Percentiles rank a stretch among this genome's conserved stretches.
Conservation (phyloP, 2,888 invertebrate genomes). For the Pachydiplax longipennis region DNA sequence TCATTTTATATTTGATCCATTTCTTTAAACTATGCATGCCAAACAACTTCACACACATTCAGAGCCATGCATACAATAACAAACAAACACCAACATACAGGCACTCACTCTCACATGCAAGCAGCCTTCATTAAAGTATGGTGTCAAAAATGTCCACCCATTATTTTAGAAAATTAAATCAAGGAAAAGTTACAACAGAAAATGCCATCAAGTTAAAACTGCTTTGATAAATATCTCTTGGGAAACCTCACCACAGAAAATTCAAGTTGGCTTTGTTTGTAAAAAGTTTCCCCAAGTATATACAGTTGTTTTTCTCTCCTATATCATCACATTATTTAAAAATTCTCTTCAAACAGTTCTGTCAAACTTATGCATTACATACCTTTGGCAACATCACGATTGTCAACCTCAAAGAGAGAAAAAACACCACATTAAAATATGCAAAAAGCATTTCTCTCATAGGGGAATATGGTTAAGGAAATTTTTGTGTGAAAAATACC, state of each 20-base stretch:
- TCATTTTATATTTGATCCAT: slow-evolving; percentile 40
- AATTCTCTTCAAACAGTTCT: slow-evolving; percentile 45
- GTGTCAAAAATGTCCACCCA: slow-evolving; percentile 48
- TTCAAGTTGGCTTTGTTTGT: slow-evolving; percentile 50
- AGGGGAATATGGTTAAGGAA: slow-evolving; percentile 48
- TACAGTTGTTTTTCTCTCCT: slow-evolving; percentile 49
- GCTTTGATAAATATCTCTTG: slow-evolving; percentile 51
- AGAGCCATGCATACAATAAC: slow-evolving; percentile 47
- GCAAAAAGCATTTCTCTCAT: slow-evolving; percentile 44
- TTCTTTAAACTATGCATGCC: slow-evolving; percentile 46
- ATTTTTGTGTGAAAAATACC: slow-evolving; percentile 49
- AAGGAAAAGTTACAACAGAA: slow-evolving; percentile 37
- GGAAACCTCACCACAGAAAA: slow-evolving; percentile 50
- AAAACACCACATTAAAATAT: slow-evolving; percentile 47
- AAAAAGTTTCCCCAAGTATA: slow-evolving; percentile 50
- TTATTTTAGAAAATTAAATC: slow-evolving; percentile 40
- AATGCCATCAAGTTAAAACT: slow-evolving; percentile 48
- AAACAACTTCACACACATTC: slow-evolving; percentile 46
- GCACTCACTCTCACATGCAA: slow-evolving; percentile 48
- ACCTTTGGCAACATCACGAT: slow-evolving; percentile 52
- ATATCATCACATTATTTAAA: slow-evolving; percentile 36
- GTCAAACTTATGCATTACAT: slow-evolving; percentile 48
- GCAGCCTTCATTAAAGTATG: slow-evolving; percentile 47
- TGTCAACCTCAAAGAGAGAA: slow-evolving; percentile 52
- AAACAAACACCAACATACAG: slow-evolving; percentile 47